A percentile compares a stretch with the other conserved stretches of the same genome.
Conservation (phyloP, 2,888 invertebrate genomes). For the Anoncus sp. region DNA sequence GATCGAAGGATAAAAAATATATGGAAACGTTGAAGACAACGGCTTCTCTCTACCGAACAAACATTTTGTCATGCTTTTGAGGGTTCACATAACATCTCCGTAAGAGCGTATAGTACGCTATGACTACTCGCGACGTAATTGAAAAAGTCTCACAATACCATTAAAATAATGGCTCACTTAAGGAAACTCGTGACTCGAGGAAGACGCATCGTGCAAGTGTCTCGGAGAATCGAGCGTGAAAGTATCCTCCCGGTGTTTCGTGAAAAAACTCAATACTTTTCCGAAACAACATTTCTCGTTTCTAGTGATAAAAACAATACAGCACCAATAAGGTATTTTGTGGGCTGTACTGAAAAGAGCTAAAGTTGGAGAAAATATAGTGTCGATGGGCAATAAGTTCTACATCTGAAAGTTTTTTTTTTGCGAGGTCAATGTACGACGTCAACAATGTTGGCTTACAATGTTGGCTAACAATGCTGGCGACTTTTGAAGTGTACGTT, state of each 20-base stretch:
- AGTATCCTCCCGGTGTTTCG: slow-evolving; percentile 3
- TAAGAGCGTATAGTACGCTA: neutral
- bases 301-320: neutral
- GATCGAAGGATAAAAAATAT: neutral
- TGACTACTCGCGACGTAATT: slow-evolving; percentile 29
- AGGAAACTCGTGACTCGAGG: slow-evolving; percentile 22
- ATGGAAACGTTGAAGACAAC: neutral
- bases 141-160: slow-evolving; percentile 44
- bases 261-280: slow-evolving; percentile 10
- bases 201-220: slow-evolving; percentile 11
- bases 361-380: neutral
- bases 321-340: neutral
- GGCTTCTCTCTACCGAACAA: neutral
- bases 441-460: no score
- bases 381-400: no score
- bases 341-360: neutral
- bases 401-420: no score
- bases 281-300: slow-evolving; percentile 13
- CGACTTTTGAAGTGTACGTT: no score
- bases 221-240: slow-evolving; percentile 23
- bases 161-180: slow-evolving; percentile 45
- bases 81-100: slow-evolving; percentile 9
- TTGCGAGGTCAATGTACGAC: no score
- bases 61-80: slow-evolving; percentile 11
- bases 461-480: no score